phyloP scores from a whole-genome alignment of 2,888 invertebrate species.

The Clitarchus hookeri region DNA sequence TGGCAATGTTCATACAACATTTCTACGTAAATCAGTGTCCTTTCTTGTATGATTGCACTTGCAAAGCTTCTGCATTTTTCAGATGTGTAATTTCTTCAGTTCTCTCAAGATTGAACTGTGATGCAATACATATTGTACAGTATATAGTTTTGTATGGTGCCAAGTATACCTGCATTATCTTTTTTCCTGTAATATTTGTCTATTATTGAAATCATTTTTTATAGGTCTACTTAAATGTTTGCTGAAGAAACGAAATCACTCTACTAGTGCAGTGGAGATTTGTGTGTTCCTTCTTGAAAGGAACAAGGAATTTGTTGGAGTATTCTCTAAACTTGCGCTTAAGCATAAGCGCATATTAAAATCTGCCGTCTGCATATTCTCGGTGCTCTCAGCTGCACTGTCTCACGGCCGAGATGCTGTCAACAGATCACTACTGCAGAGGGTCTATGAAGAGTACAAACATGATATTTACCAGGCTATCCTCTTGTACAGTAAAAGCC shows the following conservation, averaged over 20 bases:
- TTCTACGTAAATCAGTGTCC: no score
- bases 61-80: no score
- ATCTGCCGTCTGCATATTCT: background rate
- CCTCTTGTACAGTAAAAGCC: slow-evolving; percentile 72
- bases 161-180: no score
- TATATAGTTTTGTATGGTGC: no score
- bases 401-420: background rate
- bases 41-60: no score
- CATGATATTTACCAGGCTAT: slow-evolving; percentile 65
- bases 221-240: background rate
- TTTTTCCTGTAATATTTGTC: no score
- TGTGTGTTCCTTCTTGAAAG: background rate
- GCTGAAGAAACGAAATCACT: background rate
- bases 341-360: background rate
- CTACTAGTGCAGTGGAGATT: background rate
- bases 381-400: background rate
- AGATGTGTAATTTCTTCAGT: no score
- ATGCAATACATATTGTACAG: no score
- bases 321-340: background rate
- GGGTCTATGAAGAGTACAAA: slow-evolving; percentile 64
- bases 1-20: no score
- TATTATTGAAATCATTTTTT: no score
- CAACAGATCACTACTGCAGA: slow-evolving; percentile 50
- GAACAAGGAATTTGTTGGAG: background rate
- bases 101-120: no score